Evolutionary conservation across 2,113 vertebrate genomes (phyloP), one percentile per base, ranked within the genome.

Genomic region (Pterophyllum scalare): DNA sequence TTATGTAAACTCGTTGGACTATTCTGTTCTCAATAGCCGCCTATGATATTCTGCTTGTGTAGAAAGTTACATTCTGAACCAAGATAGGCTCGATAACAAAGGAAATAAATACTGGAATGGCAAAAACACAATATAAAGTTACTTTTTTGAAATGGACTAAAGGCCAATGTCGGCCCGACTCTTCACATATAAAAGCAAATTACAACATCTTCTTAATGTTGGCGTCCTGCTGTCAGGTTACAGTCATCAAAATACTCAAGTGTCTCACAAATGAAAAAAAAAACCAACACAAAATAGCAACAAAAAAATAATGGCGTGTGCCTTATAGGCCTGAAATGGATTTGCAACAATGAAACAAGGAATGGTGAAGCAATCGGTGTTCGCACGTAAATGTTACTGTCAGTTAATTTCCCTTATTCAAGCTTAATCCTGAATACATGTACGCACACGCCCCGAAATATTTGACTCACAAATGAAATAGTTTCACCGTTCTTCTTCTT

Each of bases 51-150:
- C 96, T 96, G 95, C 94, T 97, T 94, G 96, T 97, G 96, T 98
- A 99, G 94, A 98, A 98, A 98, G 97, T 98, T 99, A 99, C 98
- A 99, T 99, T 98, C 97, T 92, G 97, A 98, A 97, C 96, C 97
- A 93, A 93, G 94, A 94, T 92, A 94, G 89, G 97, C 96, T 98
- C 97, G 92, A 95, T 97, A 94, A 96, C 81, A 74, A 84, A 74
- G 79, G 46, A 92, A 96, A 99, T 98, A 99, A 99, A 99, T 99
- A 99, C 97, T 97, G 96, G 95, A 96, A 97, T 97, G 97, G 97
- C 95, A 96, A 96, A 95, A 96, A 95, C 93, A 95, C 93, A 95
- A 95, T 92, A 93, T 88, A 95, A 92, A 96, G 93, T 95, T 83
- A 86, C 70, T 83, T 76, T 87, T 84, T 64, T 82, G 80, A 89